Evolutionary conservation across 1,140 invertebrate genomes (phyloP).

Genomic region (Diprion similis): DNA sequence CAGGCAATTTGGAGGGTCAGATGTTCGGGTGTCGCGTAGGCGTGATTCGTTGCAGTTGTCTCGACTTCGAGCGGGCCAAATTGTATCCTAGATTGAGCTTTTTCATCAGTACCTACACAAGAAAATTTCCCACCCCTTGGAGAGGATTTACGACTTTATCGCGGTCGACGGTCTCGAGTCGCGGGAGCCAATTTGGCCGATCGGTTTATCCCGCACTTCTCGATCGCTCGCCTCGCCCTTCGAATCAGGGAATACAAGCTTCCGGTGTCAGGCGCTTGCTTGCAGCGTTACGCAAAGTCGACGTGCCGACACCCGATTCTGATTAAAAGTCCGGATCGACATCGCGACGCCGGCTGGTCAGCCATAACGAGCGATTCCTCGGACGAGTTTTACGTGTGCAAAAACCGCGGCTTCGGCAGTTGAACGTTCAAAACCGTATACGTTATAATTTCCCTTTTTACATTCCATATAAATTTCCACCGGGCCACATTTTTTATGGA

Average conservation of each 20-base stretch:
- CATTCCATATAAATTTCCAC: neutral
- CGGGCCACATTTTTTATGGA: neutral
- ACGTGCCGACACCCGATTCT: neutral
- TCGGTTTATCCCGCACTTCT: slow-evolving; percentile 3
- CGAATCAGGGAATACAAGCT: neutral
- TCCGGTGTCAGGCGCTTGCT: too few species aligned
- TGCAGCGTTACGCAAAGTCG: too few species aligned
- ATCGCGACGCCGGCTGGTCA: too few species aligned
- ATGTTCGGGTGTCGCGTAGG: neutral
- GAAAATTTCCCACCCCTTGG: neutral
- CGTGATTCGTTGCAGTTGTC: neutral
- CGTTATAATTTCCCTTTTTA: slow-evolving; percentile 1
- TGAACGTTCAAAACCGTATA: neutral
- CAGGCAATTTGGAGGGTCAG: neutral
- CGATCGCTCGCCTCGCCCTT: neutral
- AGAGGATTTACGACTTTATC: neutral
- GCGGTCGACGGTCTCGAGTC: neutral
- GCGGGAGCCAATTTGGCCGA: neutral
- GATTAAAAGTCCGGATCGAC: neutral
- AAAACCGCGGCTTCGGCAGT: neutral
- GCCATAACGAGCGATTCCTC: too few species aligned
- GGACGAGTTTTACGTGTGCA: neutral
- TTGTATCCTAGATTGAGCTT: neutral
- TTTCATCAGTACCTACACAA: neutral
- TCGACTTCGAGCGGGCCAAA: neutral